Conservation (phyloP, 1,140 invertebrate genomes). For the Chelonus insularis region DNA sequence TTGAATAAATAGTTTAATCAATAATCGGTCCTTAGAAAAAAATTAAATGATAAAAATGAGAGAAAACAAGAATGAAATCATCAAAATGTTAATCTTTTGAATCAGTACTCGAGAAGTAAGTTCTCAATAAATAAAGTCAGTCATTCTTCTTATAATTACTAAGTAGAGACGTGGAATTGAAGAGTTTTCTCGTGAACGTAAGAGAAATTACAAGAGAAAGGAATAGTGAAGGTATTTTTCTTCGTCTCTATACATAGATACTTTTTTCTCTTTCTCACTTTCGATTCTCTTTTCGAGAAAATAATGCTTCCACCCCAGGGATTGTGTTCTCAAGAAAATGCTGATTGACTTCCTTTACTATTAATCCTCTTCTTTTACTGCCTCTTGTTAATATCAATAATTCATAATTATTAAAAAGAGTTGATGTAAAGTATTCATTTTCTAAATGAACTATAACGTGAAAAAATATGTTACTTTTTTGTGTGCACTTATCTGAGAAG, state of each 20-base stretch:
- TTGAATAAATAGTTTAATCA: too few species aligned
- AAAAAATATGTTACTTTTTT: too few species aligned
- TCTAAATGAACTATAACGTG: too few species aligned
- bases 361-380: not conserved
- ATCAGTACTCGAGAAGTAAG: not conserved
- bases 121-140: conserved; percentile 2
- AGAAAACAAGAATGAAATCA: not conserved
- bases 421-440: not conserved
- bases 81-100: not conserved
- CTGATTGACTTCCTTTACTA: conserved; percentile 3
- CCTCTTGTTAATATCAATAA: not conserved
- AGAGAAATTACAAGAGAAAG: not conserved
- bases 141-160: conserved; percentile 6
- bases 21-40: too few species aligned
- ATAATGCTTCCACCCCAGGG: conserved; percentile 4
- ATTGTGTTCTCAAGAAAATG: conserved; percentile 4
- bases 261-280: not conserved
- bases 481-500: too few species aligned
- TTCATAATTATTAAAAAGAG: not conserved
- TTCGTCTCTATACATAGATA: not conserved
- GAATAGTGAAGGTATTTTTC: not conserved
- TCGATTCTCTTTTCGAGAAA: not conserved
- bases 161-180: conserved; percentile 3
- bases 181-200: not conserved
- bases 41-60: not conserved